Conservation (phyloP, 2,888 invertebrate species). For the Scaptomyza caliginosa region DNA sequence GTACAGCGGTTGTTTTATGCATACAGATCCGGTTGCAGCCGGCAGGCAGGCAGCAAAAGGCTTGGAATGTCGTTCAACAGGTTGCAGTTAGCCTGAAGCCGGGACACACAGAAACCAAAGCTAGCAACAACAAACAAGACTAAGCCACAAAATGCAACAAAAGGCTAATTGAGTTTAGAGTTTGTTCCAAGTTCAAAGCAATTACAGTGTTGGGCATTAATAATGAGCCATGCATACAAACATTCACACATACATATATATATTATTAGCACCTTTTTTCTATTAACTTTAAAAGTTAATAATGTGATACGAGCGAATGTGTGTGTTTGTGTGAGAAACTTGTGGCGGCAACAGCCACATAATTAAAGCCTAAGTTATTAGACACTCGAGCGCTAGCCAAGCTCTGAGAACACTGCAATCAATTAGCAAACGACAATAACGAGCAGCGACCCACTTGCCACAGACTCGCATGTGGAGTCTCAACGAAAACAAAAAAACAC, state of each 20-base stretch:
- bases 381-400: constrained; percentile 49
- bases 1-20: constrained; percentile 72
- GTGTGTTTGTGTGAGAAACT: constrained; percentile 50
- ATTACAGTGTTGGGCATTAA: constrained; percentile 66
- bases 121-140: not conserved
- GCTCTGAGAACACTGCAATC: constrained; percentile 72
- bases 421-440: constrained; percentile 58
- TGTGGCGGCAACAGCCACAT: constrained; percentile 39
- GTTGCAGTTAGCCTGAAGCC: constrained; percentile 44
- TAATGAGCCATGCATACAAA: constrained; percentile 45
- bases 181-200: constrained; percentile 63
- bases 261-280: constrained; percentile 76
- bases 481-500: constrained; percentile 5
- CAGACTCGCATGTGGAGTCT: constrained; percentile 34
- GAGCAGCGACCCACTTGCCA: constrained; percentile 46
- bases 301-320: constrained; percentile 34
- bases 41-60: constrained; percentile 24
- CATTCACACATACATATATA: constrained; percentile 50
- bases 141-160: constrained; percentile 11
- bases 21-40: constrained; percentile 61
- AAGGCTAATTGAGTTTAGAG: constrained; percentile 33
- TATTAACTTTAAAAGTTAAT: constrained; percentile 60
- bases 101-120: constrained; percentile 8
- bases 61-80: constrained; percentile 67
- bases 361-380: constrained; percentile 75